phyloP scores from a whole-genome alignment of 2,888 invertebrate genomes.

The Invenusta paracnida region DNA sequence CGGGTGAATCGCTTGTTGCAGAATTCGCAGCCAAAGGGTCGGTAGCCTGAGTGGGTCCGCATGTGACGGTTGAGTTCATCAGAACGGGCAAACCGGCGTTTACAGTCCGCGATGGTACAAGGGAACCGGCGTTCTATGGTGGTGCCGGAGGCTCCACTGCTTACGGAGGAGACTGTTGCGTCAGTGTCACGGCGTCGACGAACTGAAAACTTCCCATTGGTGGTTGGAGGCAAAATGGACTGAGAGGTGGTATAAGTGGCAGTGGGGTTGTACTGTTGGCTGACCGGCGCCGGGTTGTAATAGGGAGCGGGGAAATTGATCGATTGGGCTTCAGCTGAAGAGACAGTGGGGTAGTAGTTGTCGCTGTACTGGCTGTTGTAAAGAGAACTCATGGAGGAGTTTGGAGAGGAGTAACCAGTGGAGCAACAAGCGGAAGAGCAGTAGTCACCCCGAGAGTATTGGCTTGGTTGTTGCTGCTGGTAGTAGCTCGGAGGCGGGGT shows the following conservation, averaged over 20 bases:
- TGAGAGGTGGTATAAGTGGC: too few relatives aligned
- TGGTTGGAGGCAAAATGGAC: background rate
- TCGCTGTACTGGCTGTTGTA: background rate
- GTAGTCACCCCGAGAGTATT: background rate
- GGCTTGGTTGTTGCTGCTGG: background rate
- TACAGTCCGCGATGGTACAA: slow-evolving; percentile 15
- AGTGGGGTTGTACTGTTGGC: background rate
- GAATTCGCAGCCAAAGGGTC: slow-evolving; percentile 40
- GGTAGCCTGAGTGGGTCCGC: slow-evolving; percentile 18
- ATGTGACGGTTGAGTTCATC: slow-evolving; percentile 41
- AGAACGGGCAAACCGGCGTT: slow-evolving; percentile 24
- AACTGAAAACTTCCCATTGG: background rate
- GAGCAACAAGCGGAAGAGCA: background rate
- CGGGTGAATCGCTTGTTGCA: slow-evolving; percentile 41
- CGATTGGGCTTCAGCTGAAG: background rate
- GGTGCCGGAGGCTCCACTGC: background rate
- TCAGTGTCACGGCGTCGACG: background rate
- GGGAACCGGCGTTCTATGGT: slow-evolving; percentile 63
- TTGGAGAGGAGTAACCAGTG: background rate
- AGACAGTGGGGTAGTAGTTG: background rate
- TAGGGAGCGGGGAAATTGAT: background rate
- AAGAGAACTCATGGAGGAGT: background rate
- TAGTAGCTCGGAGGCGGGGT: background rate
- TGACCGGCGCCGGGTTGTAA: slow-evolving; percentile 6
- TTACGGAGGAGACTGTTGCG: background rate